Evolutionary conservation across 2,797 vertebrate species (phyloP).

Genomic region (Adrianichthys oophorus): DNA sequence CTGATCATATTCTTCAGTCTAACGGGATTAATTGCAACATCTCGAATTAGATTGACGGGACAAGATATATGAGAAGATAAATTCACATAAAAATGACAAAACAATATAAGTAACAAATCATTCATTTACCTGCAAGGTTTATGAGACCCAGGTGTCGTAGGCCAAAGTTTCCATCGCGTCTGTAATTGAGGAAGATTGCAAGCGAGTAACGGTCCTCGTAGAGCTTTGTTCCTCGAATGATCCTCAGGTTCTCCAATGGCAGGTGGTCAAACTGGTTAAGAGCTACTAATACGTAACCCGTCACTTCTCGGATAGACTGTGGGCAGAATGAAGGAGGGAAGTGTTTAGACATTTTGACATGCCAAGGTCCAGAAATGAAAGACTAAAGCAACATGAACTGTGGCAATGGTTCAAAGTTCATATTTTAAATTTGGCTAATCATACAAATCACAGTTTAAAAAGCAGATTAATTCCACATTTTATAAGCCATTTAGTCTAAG

Average conservation of each 20-base stretch:
- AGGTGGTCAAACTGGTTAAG: slow-evolving; percentile 97
- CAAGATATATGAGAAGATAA: background rate
- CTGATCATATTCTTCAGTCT: too few relatives aligned
- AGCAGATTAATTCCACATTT: too few relatives aligned
- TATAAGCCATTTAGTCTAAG: too few relatives aligned
- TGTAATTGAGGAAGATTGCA: slow-evolving; percentile 96
- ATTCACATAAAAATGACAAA: background rate
- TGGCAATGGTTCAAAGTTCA: too few relatives aligned
- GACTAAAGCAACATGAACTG: too few relatives aligned
- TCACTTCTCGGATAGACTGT: slow-evolving; percentile 97
- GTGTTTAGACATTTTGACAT: slow-evolving; percentile 8
- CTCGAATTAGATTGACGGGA: too few relatives aligned
- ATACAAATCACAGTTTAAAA: too few relatives aligned
- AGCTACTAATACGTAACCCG: slow-evolving; percentile 95
- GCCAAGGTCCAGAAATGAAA: too few relatives aligned
- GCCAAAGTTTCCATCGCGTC: slow-evolving; percentile 92
- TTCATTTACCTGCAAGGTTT: slow-evolving; percentile 86
- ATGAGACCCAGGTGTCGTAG: slow-evolving; percentile 91
- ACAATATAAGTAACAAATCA: background rate
- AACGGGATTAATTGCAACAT: too few relatives aligned
- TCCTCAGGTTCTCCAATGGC: slow-evolving; percentile 95
- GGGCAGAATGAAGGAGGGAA: slow-evolving; percentile 20
- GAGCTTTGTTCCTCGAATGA: slow-evolving; percentile 92
- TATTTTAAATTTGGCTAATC: too few relatives aligned
- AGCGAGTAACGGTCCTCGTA: slow-evolving; percentile 95